A percentile compares a stretch with the other conserved stretches of the same genome.
Evolutionary conservation across 2,797 vertebrate species (phyloP).

Genomic region (Dromococcyx pavoninus): DNA sequence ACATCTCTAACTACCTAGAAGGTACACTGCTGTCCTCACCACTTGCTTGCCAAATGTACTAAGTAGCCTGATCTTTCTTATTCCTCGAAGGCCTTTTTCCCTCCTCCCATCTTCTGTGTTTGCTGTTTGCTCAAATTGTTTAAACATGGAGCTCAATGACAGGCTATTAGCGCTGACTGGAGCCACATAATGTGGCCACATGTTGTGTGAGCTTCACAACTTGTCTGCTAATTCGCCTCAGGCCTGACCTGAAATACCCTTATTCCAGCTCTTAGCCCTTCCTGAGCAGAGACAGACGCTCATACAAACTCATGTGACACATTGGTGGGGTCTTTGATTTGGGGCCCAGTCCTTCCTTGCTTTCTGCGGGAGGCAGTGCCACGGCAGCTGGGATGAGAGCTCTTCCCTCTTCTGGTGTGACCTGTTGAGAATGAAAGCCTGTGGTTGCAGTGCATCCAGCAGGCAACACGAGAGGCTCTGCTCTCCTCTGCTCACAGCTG

Average conservation of each 20-base stretch:
- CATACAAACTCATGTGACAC: neutral
- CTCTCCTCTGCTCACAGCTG: neutral
- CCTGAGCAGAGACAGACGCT: neutral
- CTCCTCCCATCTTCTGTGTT: slow-evolving; percentile 62
- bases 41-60: neutral
- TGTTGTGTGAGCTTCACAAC: slow-evolving; percentile 70
- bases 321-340: neutral
- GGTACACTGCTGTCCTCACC: neutral
- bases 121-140: slow-evolving; percentile 68
- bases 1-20: neutral
- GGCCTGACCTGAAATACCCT: slow-evolving; percentile 69
- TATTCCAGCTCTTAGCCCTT: slow-evolving; percentile 32
- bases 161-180: slow-evolving; percentile 61
- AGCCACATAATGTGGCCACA: slow-evolving; percentile 67
- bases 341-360: neutral
- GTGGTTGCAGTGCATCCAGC: fast-evolving
- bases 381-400: neutral
- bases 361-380: neutral
- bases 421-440: neutral
- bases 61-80: slow-evolving; percentile 15
- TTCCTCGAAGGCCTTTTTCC: slow-evolving; percentile 46
- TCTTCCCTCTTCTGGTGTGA: neutral
- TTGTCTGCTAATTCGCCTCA: slow-evolving; percentile 67
- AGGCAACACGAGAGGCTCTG: neutral
- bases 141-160: slow-evolving; percentile 65